A percentile compares a stretch with the other conserved stretches of the same genome.
Conservation (phyloP, 2,888 invertebrate genomes). For the Schizotus pectinicornis region DNA sequence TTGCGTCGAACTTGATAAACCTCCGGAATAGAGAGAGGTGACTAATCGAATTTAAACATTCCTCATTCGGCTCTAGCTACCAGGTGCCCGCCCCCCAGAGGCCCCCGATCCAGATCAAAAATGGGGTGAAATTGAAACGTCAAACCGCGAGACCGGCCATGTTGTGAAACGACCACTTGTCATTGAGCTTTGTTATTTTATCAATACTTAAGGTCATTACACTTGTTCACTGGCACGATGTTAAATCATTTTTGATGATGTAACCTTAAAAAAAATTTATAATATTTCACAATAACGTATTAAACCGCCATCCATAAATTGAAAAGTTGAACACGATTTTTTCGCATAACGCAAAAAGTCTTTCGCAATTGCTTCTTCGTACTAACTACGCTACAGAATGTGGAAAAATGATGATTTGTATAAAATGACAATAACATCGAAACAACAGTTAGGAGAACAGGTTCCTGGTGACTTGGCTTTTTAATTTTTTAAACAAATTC, state of each 20-base stretch:
- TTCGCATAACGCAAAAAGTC: conserved; percentile 1
- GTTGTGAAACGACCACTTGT: conserved; percentile 13
- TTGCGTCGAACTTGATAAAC: not conserved
- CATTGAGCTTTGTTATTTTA: conserved; percentile 25
- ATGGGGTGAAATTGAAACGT: too few species aligned
- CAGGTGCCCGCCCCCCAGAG: too few species aligned
- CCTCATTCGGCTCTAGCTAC: not conserved
- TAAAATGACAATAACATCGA: not conserved
- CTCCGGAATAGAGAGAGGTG: not conserved
- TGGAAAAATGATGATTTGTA: too few species aligned
- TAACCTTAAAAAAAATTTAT: conserved; percentile 14
- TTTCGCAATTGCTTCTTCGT: conserved; percentile 11
- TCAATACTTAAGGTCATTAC: conserved; percentile 29
- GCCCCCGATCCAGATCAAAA: too few species aligned
- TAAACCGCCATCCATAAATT: conserved; percentile 8
- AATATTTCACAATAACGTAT: conserved; percentile 14
- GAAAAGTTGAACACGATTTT: conserved; percentile 8
- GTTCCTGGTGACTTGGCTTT: not conserved
- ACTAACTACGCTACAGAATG: not conserved
- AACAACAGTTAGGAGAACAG: conserved; percentile 9
- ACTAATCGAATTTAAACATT: conserved; percentile 3
- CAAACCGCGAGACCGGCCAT: not conserved
- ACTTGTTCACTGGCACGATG: conserved; percentile 15
- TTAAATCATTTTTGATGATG: conserved; percentile 27
- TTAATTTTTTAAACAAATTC: conserved; percentile 3